phyloP scores from a whole-genome alignment of 2,888 invertebrate species.

The Microctonus aethiopoides region DNA sequence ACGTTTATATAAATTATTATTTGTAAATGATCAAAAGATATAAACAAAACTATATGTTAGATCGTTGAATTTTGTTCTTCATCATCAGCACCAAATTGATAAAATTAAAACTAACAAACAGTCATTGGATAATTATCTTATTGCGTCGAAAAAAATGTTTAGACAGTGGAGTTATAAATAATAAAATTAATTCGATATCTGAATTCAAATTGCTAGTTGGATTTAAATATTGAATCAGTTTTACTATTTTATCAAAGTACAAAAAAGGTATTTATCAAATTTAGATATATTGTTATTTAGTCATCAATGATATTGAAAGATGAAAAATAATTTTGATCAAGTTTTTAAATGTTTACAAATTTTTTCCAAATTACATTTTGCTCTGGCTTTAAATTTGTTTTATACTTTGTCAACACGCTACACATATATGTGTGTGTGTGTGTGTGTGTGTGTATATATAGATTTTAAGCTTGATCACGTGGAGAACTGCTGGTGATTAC shows the following conservation, averaged over 20 bases:
- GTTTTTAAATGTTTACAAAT: too few species aligned
- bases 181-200: too few species aligned
- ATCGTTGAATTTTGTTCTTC: neutral
- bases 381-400: too few species aligned
- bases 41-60: neutral
- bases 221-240: too few species aligned
- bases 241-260: too few species aligned
- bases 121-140: neutral
- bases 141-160: neutral
- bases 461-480: slow-evolving; percentile 14
- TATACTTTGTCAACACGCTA: too few species aligned
- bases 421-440: neutral
- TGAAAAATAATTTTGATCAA: too few species aligned
- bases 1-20: neutral
- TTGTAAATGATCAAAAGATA: neutral
- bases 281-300: neutral
- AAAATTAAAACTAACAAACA: neutral
- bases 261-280: too few species aligned
- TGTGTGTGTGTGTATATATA: neutral
- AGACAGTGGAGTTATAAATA: too few species aligned
- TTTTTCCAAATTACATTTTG: too few species aligned
- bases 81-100: neutral
- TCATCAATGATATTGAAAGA: too few species aligned
- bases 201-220: too few species aligned
- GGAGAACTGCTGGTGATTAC: slow-evolving; percentile 20